A percentile compares a stretch with the other conserved stretches of the same genome.
phyloP scores from a whole-genome alignment of 2,888 invertebrate genomes.

The Philonicus albiceps region DNA sequence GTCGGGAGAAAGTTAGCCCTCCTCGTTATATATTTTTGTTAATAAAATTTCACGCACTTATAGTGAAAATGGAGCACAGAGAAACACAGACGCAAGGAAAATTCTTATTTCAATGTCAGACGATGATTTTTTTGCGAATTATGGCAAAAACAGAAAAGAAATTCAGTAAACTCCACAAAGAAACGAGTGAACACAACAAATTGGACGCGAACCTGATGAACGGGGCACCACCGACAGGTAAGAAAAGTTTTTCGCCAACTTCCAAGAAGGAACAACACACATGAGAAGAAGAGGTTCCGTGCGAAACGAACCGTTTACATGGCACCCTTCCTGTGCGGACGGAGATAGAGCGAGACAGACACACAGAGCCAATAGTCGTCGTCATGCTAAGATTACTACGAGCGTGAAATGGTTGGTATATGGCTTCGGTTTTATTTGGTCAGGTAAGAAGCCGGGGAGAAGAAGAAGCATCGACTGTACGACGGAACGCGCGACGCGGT shows the following conservation, averaged over 20 bases:
- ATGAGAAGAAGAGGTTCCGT: not conserved
- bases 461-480: slow-evolving; percentile 10
- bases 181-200: slow-evolving; percentile 44
- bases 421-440: not conserved
- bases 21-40: slow-evolving; percentile 13
- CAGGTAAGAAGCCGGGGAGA: slow-evolving; percentile 28
- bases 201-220: slow-evolving; percentile 44
- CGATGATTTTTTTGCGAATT: slow-evolving; percentile 44
- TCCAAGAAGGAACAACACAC: slow-evolving; percentile 17
- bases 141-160: slow-evolving; percentile 45
- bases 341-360: not conserved
- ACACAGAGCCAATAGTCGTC: not conserved
- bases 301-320: slow-evolving; percentile 12
- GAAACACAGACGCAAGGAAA: slow-evolving; percentile 37
- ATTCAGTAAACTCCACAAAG: slow-evolving; percentile 30
- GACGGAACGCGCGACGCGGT: not conserved
- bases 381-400: not conserved
- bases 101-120: slow-evolving; percentile 43
- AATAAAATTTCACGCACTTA: slow-evolving; percentile 44
- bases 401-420: slow-evolving; percentile 16
- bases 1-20: slow-evolving; percentile 19
- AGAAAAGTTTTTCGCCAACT: slow-evolving; percentile 33
- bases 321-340: not conserved
- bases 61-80: slow-evolving; percentile 34
- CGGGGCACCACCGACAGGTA: slow-evolving; percentile 30